Conservation (phyloP, 2,797 vertebrate genomes). For the Hipposideros larvatus region DNA sequence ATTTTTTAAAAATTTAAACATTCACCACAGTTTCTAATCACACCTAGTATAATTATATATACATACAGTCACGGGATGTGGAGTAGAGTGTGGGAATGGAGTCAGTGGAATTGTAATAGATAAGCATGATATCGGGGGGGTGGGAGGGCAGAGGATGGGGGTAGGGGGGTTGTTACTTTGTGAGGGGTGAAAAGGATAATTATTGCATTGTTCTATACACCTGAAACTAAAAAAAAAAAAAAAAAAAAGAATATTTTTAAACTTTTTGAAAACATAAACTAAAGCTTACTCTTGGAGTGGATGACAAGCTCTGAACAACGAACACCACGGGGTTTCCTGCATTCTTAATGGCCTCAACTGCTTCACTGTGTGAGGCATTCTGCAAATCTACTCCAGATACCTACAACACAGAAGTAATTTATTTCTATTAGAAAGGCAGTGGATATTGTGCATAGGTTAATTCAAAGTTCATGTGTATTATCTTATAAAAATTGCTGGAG, state of each 20-base stretch:
- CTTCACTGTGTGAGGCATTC: conserved; percentile 94
- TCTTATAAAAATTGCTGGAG: background rate
- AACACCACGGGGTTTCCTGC: conserved; percentile 95
- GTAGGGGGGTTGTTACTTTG: too few species aligned
- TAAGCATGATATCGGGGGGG: too few species aligned
- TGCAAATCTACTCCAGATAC: conserved; percentile 95
- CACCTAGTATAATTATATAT: too few species aligned
- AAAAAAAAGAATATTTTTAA: background rate
- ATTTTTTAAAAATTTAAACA: too few species aligned
- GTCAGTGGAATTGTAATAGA: too few species aligned
- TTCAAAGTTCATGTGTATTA: background rate
- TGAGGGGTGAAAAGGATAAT: too few species aligned
- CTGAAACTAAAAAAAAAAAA: too few species aligned
- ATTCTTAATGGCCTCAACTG: conserved; percentile 95
- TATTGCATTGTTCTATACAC: too few species aligned
- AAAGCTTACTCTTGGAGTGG: conserved; percentile 92
- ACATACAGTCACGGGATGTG: too few species aligned
- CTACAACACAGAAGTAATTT: conserved; percentile 81
- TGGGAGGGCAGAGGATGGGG: too few species aligned
- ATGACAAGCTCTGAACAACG: conserved; percentile 94
- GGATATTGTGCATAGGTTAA: background rate
- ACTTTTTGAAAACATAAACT: background rate
- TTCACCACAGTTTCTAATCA: too few species aligned
- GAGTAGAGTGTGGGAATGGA: too few species aligned
- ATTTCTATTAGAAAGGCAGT: background rate